Evolutionary conservation across 2,797 vertebrate species (phyloP).

Genomic region (Apogon hyalosoma): DNA sequence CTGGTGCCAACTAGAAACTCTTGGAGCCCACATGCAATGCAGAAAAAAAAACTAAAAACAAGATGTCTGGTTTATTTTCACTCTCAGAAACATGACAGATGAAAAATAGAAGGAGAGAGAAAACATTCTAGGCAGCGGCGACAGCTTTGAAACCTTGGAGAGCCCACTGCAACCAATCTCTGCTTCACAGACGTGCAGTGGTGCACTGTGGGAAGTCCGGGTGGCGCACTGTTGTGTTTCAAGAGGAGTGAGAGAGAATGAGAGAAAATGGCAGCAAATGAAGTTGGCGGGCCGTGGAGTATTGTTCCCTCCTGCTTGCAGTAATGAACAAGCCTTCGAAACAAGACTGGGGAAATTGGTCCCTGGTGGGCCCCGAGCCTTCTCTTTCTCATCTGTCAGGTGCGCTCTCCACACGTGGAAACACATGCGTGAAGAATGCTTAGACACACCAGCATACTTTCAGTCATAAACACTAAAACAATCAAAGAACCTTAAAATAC

Average conservation of each 20-base stretch:
- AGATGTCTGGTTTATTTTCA: slow-evolving; percentile 67
- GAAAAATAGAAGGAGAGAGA: slow-evolving; percentile 63
- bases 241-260: slow-evolving; percentile 41
- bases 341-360: slow-evolving; percentile 73
- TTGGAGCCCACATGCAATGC: slow-evolving; percentile 41
- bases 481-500: not conserved
- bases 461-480: slow-evolving; percentile 1
- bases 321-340: slow-evolving; percentile 77
- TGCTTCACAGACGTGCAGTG: slow-evolving; percentile 60
- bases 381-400: slow-evolving; percentile 64
- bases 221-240: slow-evolving; percentile 47
- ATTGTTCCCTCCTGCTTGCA: slow-evolving; percentile 72
- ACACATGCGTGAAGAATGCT: slow-evolving; percentile 19
- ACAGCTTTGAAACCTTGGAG: slow-evolving; percentile 68
- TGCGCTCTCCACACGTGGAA: slow-evolving; percentile 38
- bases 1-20: slow-evolving; percentile 30
- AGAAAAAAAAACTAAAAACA: slow-evolving; percentile 49
- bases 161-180: slow-evolving; percentile 74
- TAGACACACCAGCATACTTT: not conserved
- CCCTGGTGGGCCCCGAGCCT: slow-evolving; percentile 49
- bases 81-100: slow-evolving; percentile 71
- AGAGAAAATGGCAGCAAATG: slow-evolving; percentile 76
- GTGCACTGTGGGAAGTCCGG: slow-evolving; percentile 69
- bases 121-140: slow-evolving; percentile 60
- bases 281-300: slow-evolving; percentile 68